A percentile compares a stretch with the other conserved stretches of the same genome.
Evolutionary conservation across 2,888 invertebrate genomes (phyloP).

Genomic region (Eumerus sabulonum): DNA sequence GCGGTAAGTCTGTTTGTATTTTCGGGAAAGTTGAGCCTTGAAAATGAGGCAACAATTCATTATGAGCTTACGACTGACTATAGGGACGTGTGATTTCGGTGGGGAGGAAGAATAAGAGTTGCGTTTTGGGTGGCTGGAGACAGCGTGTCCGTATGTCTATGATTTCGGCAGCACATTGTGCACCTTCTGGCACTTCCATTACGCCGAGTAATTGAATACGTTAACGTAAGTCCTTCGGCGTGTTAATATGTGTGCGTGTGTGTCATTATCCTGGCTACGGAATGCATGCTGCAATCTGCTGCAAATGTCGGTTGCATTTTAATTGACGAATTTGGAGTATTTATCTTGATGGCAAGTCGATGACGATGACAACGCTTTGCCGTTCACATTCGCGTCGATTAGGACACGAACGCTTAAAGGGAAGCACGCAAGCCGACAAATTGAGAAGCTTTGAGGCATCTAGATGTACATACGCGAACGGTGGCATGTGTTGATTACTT

Average conservation of each 20-base stretch:
- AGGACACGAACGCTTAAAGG: conserved; percentile 9
- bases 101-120: background rate
- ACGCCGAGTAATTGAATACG: conserved; percentile 50
- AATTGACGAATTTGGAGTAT: conserved; percentile 53
- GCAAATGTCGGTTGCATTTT: conserved; percentile 52
- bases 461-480: background rate
- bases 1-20: conserved; percentile 1
- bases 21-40: conserved; percentile 35
- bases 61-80: conserved; percentile 34
- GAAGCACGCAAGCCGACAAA: background rate
- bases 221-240: conserved; percentile 33
- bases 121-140: too few species aligned
- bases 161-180: conserved; percentile 15
- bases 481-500: conserved; percentile 19
- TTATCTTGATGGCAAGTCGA: conserved; percentile 5
- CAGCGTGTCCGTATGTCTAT: conserved; percentile 11
- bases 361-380: conserved; percentile 2
- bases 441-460: too few species aligned
- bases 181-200: conserved; percentile 53
- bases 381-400: conserved; percentile 32
- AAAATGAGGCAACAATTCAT: conserved; percentile 53
- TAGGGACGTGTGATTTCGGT: background rate
- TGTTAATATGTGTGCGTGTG: conserved; percentile 1
- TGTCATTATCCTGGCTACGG: conserved; percentile 7
- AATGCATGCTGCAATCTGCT: conserved; percentile 28